Base-by-base conservation (phyloP, 1,140 invertebrate species). In the Araneus ventricosus region DNA sequence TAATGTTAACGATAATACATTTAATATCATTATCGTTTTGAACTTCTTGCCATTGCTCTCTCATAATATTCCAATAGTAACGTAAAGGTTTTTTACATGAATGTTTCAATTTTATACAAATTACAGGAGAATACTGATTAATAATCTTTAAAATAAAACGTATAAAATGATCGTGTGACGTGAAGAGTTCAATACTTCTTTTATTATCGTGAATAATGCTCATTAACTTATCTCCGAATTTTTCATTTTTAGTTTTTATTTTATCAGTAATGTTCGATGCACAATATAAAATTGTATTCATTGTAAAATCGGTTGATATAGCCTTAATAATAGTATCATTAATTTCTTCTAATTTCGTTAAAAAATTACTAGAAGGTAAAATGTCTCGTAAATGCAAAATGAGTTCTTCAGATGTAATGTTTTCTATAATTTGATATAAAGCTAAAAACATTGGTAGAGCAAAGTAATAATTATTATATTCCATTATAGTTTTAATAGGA, bases 261-360 rank as follows among this genome's bases (percentile, higher is more conserved):
- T 41, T 52, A 20, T 7, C 7, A 34, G 27, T n/a, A 41, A 88
- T 39, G 67, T 88, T 88, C 0, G 86, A 88, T 10, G 20, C 86
- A 88, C 86, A 88, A 70, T 88, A 88, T 41, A 88, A 88, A 24
- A 88, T 88, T 0, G 86, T 88, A 41, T 88, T 70, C 2, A 63
- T 27, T 0, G 86, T 37, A 88, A 88, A 88, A 70, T 88, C 63
- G 10, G n/a, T 67, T 6, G 86, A 88, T 22, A 88, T 70, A 17
- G 17, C 24, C 39, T 67, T 6, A 7, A 88, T 39, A 34, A 88
- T 39, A 24, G 30, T 37, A 10, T 67, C 17, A 41, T 88, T 70
- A 41, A 88, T 88, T 63, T 67, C 67, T 88, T 41, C 17, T 6
- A 88, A 24, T 67, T 41, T 63, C 39, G 41, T 34, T 30, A 88